A percentile compares a stretch with the other conserved stretches of the same genome.
Conservation (phyloP, 1,140 invertebrate genomes). For the Ceratoteleas bidentatus region DNA sequence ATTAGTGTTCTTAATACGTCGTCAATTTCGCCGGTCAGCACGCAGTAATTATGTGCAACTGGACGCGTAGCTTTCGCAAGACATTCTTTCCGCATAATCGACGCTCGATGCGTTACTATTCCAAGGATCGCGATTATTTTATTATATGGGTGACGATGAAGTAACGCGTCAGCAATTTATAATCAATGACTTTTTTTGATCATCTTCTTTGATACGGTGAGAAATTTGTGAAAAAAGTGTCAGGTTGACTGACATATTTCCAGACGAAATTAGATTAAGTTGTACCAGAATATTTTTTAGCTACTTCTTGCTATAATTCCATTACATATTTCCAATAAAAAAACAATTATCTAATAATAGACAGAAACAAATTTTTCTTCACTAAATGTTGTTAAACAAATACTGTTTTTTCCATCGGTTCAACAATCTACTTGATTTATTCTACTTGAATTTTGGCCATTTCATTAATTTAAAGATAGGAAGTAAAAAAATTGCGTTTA, state of each 20-base stretch:
- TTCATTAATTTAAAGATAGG: too few relatives aligned
- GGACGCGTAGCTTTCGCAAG: slow-evolving; percentile 27
- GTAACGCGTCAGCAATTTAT: slow-evolving; percentile 7
- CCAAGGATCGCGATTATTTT: slow-evolving; percentile 33
- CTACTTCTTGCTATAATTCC: too few relatives aligned
- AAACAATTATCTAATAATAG: too few relatives aligned
- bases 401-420: too few relatives aligned
- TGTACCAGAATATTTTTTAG: too few relatives aligned
- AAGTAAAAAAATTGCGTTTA: too few relatives aligned
- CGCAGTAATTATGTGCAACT: slow-evolving; percentile 17
- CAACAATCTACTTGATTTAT: too few relatives aligned
- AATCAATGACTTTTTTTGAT: background rate
- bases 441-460: too few relatives aligned
- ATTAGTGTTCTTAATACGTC: slow-evolving; percentile 5
- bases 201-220: background rate
- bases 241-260: background rate
- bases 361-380: too few relatives aligned
- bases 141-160: slow-evolving; percentile 1
- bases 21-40: slow-evolving; percentile 5
- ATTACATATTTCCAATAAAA: too few relatives aligned
- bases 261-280: too few relatives aligned
- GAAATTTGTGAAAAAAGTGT: background rate
- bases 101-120: slow-evolving; percentile 13
- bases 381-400: too few relatives aligned
- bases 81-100: slow-evolving; percentile 32